These are phyloP conservation scores for Onchidella celtica DNA, from an alignment of 2,888 invertebrate species.

Conservation along the genomic window DNA sequence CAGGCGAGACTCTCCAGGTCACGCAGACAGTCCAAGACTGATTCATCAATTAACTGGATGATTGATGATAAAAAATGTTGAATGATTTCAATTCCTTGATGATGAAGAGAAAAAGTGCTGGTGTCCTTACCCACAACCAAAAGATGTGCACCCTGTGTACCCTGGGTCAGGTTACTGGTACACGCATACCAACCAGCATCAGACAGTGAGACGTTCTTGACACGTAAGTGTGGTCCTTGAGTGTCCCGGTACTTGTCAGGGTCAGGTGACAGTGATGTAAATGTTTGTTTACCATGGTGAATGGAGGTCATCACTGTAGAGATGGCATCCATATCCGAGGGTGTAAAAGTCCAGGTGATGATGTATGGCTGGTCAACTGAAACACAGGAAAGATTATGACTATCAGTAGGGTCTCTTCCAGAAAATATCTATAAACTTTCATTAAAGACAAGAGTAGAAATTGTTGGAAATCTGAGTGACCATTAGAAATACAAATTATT, in stretches of 20 bases:
- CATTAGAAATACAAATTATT: too few species aligned
- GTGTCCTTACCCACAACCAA: constrained; percentile 48
- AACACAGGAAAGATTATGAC: background rate
- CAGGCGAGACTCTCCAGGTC: too few species aligned
- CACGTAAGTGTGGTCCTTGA: constrained; percentile 30
- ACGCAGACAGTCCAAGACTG: too few species aligned
- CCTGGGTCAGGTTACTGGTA: constrained; percentile 38
- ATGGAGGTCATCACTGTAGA: constrained; percentile 41
- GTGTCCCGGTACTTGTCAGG: constrained; percentile 46
- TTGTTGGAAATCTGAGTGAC: too few species aligned
- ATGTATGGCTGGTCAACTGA: constrained; percentile 48
- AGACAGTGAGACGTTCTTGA: constrained; percentile 37
- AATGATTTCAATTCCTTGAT: too few species aligned
- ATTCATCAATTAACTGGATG: too few species aligned
- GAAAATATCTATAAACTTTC: too few species aligned
- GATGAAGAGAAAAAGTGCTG: too few species aligned
- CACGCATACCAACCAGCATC: constrained; percentile 52
- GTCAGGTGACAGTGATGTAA: constrained; percentile 34
- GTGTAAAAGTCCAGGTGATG: constrained; percentile 53
- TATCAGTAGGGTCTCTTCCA: background rate
- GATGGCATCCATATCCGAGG: constrained; percentile 32
- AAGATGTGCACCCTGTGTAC: constrained; percentile 41
- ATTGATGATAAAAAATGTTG: too few species aligned
- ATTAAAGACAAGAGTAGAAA: too few species aligned
- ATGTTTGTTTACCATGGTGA: constrained; percentile 40